Base-by-base conservation (phyloP, 2,797 vertebrate species). In the Sebastes iracundus region DNA sequence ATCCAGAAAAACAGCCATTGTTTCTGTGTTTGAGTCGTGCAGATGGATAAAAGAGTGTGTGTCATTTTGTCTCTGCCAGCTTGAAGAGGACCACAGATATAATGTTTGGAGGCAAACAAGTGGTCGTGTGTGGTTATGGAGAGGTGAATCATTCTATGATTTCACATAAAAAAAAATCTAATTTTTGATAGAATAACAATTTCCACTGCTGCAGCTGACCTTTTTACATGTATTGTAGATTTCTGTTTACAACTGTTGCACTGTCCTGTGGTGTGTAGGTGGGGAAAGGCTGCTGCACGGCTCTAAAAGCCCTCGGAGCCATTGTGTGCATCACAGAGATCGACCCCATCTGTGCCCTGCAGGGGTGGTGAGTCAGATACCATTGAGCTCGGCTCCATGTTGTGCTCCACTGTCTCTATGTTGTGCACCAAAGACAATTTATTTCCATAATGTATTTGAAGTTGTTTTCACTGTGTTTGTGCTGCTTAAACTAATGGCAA, bases 41-140 rank as follows among this genome's bases (percentile, higher is more conserved):
- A 61, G 32, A 76, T 49, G 64, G n/a, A 38, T 71, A 35, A 53
- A 46, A 65, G 42, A 42, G 38, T 73, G 30, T 63, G 60, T 85
- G 76, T 87, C 25, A 5, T 63, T 84, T 79, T 80, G 42, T 93
- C 60, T 95, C 89, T 90, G 83, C 67, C 90, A 99, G 98, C 84
- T 95, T 99, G 93, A 99, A 99, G 96, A 97, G 98, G 93, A 99
- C 98, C 89, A 99, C 98, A 14, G 98, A 99, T 90, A 97, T 99
- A 82, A 99, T 99, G 98, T 99, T 99, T 93, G 98, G 98, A 94
- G 98, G 98, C 81, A 99, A 99, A 90, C 98, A 99, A 91, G 97
- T 99, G 80, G 97, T 99, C 78, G 97, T 99, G 86, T 99, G 98
- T 93, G 98, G 98, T 81, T 99, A 99, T 86, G 98, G 98, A 93